Evolutionary conservation across 1,140 invertebrate species (phyloP).

Genomic region (Hyles vespertilio): DNA sequence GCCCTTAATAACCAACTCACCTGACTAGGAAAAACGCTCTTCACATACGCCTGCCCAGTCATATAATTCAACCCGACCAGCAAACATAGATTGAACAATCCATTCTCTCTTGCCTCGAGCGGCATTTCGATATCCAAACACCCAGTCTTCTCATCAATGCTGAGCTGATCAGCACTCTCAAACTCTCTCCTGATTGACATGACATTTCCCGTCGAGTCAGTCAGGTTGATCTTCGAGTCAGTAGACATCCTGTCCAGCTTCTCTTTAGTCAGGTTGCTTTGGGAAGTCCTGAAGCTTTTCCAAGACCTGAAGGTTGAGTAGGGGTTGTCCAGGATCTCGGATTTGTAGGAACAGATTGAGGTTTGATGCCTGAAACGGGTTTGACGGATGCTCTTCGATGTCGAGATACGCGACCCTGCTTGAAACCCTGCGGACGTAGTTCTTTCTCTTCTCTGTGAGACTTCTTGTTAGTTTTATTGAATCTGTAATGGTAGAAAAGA

Average conservation of each 20-base stretch:
- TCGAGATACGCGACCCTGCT: conserved; percentile 55
- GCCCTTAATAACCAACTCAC: conserved; percentile 64
- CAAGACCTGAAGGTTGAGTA: conserved; percentile 62
- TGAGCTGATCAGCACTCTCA: conserved; percentile 38
- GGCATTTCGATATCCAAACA: conserved; percentile 54
- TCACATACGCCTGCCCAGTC: conserved; percentile 78
- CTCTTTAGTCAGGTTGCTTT: conserved; percentile 41
- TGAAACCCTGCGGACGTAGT: conserved; percentile 78
- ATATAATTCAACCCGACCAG: conserved; percentile 80
- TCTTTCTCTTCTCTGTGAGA: conserved; percentile 78
- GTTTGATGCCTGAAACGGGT: conserved; percentile 54
- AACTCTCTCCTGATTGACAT: conserved; percentile 37
- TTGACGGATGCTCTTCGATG: conserved; percentile 39
- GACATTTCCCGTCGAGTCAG: conserved; percentile 46
- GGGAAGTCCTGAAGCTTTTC: conserved; percentile 60
- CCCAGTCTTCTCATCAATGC: conserved; percentile 63
- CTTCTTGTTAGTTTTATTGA: conserved; percentile 69
- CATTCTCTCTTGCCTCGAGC: conserved; percentile 52
- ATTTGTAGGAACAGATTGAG: conserved; percentile 58
- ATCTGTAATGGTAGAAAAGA: conserved; percentile 46
- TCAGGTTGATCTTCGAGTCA: conserved; percentile 56
- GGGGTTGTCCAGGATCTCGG: conserved; percentile 49
- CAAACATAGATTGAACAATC: conserved; percentile 80
- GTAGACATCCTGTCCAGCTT: conserved; percentile 40
- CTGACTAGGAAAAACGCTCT: conserved; percentile 80